Percentiles rank a stretch among this genome's conserved stretches.
Evolutionary conservation across 2,113 vertebrate species (phyloP).

Genomic region (Haliaeetus leucogaster): DNA sequence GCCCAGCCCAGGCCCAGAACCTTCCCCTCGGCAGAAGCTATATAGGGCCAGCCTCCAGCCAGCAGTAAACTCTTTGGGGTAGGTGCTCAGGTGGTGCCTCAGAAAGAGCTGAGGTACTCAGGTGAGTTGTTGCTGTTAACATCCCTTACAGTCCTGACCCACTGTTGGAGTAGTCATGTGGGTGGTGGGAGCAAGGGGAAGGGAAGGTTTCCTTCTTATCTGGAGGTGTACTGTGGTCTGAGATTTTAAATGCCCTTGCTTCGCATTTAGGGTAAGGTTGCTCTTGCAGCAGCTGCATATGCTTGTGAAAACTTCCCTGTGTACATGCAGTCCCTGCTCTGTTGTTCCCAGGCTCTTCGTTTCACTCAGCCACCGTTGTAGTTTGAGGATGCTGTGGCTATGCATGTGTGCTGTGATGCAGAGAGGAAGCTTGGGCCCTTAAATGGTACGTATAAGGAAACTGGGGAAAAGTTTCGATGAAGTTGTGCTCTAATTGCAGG

Average conservation of each 20-base stretch:
- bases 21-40: not conserved
- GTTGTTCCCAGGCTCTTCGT: fast-evolving
- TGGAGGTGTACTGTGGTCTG: too few species aligned
- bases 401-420: fast-evolving
- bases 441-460: not conserved
- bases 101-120: fast-evolving
- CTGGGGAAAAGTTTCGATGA: not conserved
- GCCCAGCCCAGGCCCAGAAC: not conserved
- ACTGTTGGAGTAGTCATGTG: fast-evolving
- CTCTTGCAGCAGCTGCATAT: not conserved
- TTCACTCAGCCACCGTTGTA: fast-evolving
- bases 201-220: not conserved
- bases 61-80: fast-evolving
- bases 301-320: not conserved
- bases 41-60: fast-evolving
- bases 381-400: fast-evolving
- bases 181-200: fast-evolving
- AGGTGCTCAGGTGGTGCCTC: fast-evolving
- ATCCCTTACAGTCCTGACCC: fast-evolving
- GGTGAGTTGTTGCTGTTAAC: fast-evolving
- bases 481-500: not conserved
- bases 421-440: not conserved
- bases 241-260: not conserved
- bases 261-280: fast-evolving
- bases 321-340: fast-evolving